Conservation (phyloP, 2,888 invertebrate species). For the Amphipoea oculea region DNA sequence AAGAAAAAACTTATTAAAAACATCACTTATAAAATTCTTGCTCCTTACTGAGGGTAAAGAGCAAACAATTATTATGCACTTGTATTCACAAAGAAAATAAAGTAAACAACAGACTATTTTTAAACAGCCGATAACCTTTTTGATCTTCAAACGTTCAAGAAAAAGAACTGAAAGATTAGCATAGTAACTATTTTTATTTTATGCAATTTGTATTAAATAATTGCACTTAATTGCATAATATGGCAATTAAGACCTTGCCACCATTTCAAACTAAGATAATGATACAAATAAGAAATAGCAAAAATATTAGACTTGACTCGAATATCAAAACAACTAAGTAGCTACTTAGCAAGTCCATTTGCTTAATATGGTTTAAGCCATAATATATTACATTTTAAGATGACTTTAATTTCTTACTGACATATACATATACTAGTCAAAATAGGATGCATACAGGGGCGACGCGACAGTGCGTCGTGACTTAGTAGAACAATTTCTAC, state of each 20-base stretch:
- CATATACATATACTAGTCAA: slow-evolving; percentile 1
- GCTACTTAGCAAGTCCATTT: not conserved
- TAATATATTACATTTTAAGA: slow-evolving; percentile 18
- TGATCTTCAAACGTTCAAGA: slow-evolving; percentile 12
- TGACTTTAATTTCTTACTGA: slow-evolving; percentile 9
- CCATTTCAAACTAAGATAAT: not conserved
- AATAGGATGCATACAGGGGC: not conserved
- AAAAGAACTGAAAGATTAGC: not conserved
- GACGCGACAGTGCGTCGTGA: not conserved
- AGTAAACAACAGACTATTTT: slow-evolving; percentile 33
- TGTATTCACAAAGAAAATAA: slow-evolving; percentile 19
- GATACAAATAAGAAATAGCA: not conserved
- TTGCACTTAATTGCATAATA: not conserved
- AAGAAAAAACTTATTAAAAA: not conserved
- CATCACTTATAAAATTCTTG: not conserved
- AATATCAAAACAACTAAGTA: not conserved
- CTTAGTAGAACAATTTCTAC: not conserved
- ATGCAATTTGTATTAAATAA: not conserved
- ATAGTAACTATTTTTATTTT: not conserved
- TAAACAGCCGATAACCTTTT: slow-evolving; percentile 32
- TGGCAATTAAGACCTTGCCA: not conserved
- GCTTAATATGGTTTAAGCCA: slow-evolving; percentile 2
- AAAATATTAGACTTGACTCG: not conserved
- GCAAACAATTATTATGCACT: slow-evolving; percentile 1
- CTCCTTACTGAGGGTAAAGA: not conserved